Base-by-base conservation (phyloP, 2,888 invertebrate species). In the Dioctria linearis region DNA sequence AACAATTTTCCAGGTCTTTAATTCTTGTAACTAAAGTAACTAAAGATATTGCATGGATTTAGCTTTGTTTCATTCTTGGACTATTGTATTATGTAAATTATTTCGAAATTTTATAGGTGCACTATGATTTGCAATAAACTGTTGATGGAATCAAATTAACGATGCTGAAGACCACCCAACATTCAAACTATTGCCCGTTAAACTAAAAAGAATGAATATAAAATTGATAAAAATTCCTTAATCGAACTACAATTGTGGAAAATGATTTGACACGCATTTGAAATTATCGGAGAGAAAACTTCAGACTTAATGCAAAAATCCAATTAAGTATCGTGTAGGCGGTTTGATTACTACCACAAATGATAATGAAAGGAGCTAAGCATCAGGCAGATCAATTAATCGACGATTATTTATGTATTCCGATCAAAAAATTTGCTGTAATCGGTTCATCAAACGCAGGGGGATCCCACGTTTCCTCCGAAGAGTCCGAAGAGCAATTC, bases 381-480 rank as follows among this genome's bases (percentile, higher is more conserved):
- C 69, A 69, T 69, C 69, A 51, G 11, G 25, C 5, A 49, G 69
- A 69, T 69, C 69, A 69, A 69, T 69, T 69, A 69, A 69, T 69
- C 49, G 49, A 51, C 37, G 37, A 37, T 69, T 54, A 69, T 69
- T 69, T 69, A 69, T 69, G 54, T 69, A 69, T 69, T 69, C 6
- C 11, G 54, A 3, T 54, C 54, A 54, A 54, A 54, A 54, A 11
- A 54, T 3, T 37, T 51, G 51, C 40, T 11, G 39, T n/a, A n/a
- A 69, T 69, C 51, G 40, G 25, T 39, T 69, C 49, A 69, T 69
- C 51, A 69, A 39, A 8, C 54, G 54, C 54, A 39, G 51, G 39
- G 4, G 69, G 9, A 39, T 54, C 54, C 54, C 4, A 54, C 11
- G 69, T 9, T 51, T 49, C 39, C 25, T 25, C 3, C 5, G 9